Base-by-base conservation (phyloP, 1,140 invertebrate species). In the Drepana arcuata region DNA sequence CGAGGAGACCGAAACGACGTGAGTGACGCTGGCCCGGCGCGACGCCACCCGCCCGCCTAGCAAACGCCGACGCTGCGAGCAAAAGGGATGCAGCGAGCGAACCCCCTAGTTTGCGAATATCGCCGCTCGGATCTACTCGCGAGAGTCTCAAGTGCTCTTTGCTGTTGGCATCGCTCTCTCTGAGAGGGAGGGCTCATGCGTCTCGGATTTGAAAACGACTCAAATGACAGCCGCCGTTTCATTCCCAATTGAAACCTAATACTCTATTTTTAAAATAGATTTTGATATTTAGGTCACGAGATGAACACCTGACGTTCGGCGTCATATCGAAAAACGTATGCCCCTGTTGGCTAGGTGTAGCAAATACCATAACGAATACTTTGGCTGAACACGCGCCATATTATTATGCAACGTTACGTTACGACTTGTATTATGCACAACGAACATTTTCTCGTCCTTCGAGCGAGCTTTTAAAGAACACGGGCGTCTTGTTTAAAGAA, bases 311-410 rank as follows among this genome's bases (percentile, higher is more conserved):
- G 77, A 77, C 77, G 70, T 75, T 75, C 63, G 67, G 58, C 74
- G 64, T 77, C 73, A 81, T 74, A 67, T 78, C 63, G 65, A 63
- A 72, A 69, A 78, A 75, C 72, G 74, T 81, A 78, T 78, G 77
- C 73, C 68, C 60, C 65, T 57, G 71, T 77, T 81, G 66, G 73
- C 72, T 78, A 78, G 70, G 72, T 81, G 73, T 73, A 74, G 70
- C 73, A 78, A 78, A 81, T 81, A 77, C 77, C 72, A 75, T 75
- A 77, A 79, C 74, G 74, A 79, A 79, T 79, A 81, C 69, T 81
- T 81, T 77, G 67, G 70, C 66, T 67, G 72, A 77, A 73, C 68
- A 67, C 72, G 66, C 74, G 66, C 56, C 66, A 70, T 77, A 77
- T 77, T 81, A 81, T 79, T n/a, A n/a, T n/a, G n/a, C n/a, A n/a